Conservation (phyloP, 2,888 invertebrate species). For the Gryllus longicercus region DNA sequence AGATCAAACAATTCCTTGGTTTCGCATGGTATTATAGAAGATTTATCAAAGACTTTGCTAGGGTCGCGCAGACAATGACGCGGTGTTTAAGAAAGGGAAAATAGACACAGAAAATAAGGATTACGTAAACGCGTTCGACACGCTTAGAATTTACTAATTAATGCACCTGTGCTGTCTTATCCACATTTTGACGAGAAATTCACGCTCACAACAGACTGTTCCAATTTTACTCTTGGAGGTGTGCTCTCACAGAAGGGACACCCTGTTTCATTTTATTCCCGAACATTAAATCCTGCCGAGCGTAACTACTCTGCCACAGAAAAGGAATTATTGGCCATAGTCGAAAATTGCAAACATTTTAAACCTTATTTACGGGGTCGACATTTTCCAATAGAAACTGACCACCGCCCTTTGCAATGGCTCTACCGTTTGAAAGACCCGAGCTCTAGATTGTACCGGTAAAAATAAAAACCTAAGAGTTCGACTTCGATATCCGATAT, state of each 20-base stretch:
- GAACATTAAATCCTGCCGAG: neutral
- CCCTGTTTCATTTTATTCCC: neutral
- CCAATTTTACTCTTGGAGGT: no score
- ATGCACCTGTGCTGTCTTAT: neutral
- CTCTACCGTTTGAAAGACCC: neutral
- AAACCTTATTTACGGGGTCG: slow-evolving; percentile 20
- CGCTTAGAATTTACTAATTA: neutral
- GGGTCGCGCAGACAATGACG: neutral
- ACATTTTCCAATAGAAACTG: neutral
- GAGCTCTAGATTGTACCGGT: neutral
- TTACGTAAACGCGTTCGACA: neutral
- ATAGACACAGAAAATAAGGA: neutral
- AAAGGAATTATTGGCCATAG: neutral
- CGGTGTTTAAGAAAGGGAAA: neutral
- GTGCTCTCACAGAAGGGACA: neutral
- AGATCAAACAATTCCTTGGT: no score
- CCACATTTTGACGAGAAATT: neutral
- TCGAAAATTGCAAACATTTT: slow-evolving; percentile 9
- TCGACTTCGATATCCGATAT: neutral
- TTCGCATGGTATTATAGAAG: no score
- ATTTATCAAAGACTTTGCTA: neutral
- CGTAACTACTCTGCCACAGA: neutral
- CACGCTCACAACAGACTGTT: no score
- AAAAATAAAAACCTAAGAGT: neutral
- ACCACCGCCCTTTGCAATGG: slow-evolving; percentile 3